Evolutionary conservation across 2,113 vertebrate species (phyloP).

Genomic region (Brienomyrus longianalis): DNA sequence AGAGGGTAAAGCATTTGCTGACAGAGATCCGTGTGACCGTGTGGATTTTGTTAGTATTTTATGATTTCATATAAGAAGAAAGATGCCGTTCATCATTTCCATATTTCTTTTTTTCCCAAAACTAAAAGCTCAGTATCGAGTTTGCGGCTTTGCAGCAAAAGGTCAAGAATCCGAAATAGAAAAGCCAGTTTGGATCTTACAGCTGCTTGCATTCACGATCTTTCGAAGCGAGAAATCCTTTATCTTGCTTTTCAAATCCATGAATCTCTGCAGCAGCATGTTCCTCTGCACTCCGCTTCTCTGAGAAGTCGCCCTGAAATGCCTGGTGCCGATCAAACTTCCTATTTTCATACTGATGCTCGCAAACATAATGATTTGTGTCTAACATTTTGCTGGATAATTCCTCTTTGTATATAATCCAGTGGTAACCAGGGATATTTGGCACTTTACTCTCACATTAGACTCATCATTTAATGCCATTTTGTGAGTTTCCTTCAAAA

Average conservation of each 20-base stretch:
- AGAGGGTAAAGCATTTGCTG: background rate
- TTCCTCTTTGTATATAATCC: background rate
- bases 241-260: background rate
- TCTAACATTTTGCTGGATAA: background rate
- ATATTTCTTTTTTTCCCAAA: background rate
- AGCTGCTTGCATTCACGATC: background rate
- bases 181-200: background rate
- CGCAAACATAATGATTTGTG: background rate
- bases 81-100: background rate
- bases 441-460: background rate
- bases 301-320: background rate
- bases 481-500: background rate
- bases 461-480: background rate
- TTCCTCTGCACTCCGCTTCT: background rate
- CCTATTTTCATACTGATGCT: background rate
- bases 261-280: background rate
- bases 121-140: background rate
- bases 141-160: background rate
- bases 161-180: background rate
- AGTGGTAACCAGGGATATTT: background rate
- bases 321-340: background rate
- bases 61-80: background rate
- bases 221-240: background rate
- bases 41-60: background rate
- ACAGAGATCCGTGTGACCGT: background rate